These are phyloP conservation scores for Aphodius sticticus DNA, from an alignment of 2,888 invertebrate genomes.

Conservation along the genomic window DNA sequence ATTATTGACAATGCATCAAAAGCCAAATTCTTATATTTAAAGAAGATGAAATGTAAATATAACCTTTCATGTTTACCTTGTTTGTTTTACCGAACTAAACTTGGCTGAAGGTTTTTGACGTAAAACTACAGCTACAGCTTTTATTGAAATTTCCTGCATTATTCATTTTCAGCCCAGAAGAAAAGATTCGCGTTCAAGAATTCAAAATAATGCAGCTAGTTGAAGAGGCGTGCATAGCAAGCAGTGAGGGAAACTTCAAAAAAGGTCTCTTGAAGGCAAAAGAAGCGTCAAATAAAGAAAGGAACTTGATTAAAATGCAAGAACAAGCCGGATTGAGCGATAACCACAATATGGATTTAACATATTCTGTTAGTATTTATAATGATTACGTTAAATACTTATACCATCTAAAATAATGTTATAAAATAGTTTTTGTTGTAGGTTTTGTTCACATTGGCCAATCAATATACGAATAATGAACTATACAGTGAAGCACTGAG, in stretches of 20 bases:
- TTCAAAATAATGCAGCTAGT: slow-evolving; percentile 87
- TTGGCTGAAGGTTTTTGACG: too few relatives aligned
- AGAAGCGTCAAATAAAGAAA: slow-evolving; percentile 93
- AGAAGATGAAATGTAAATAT: too few relatives aligned
- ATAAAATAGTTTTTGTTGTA: slow-evolving; percentile 64
- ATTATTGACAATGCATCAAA: too few relatives aligned
- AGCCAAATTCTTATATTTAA: too few relatives aligned
- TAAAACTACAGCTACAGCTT: too few relatives aligned
- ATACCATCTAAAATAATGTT: not conserved
- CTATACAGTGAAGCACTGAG: slow-evolving; percentile 96
- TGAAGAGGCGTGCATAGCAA: slow-evolving; percentile 86
- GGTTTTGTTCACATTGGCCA: slow-evolving; percentile 96
- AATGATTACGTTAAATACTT: not conserved
- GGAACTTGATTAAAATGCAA: slow-evolving; percentile 87
- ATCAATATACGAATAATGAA: slow-evolving; percentile 92
- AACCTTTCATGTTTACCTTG: too few relatives aligned
- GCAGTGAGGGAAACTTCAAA: slow-evolving; percentile 68
- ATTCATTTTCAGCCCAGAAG: slow-evolving; percentile 75
- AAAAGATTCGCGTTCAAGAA: slow-evolving; percentile 90
- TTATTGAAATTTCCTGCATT: not conserved
- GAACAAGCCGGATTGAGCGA: slow-evolving; percentile 92
- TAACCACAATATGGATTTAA: slow-evolving; percentile 92
- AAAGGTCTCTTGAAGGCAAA: slow-evolving; percentile 90
- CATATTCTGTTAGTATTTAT: slow-evolving; percentile 78
- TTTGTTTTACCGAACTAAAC: too few relatives aligned